phyloP scores from a whole-genome alignment of 92 coral and sea anemone genomes.

The Heteractis magnifica region DNA sequence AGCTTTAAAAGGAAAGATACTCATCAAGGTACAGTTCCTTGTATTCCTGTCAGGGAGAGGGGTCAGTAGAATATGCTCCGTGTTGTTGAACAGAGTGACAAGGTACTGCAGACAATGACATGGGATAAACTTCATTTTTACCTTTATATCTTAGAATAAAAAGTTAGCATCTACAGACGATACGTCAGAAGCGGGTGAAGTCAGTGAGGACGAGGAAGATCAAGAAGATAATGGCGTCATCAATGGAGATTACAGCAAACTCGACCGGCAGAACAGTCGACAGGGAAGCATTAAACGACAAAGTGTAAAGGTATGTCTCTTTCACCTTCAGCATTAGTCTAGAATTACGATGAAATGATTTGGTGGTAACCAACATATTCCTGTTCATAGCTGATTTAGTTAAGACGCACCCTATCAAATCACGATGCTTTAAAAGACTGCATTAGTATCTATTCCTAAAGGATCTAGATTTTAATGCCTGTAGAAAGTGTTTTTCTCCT shows the following conservation, averaged over 20 bases:
- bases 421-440: too few relatives aligned
- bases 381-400: too few relatives aligned
- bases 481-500: not conserved
- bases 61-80: not conserved
- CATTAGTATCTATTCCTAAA: too few relatives aligned
- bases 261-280: constrained; percentile 67
- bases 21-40: constrained; percentile 66
- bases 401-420: too few relatives aligned
- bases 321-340: not conserved
- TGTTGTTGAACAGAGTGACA: not conserved
- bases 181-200: constrained; percentile 79
- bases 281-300: constrained; percentile 78
- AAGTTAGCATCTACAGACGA: constrained; percentile 72
- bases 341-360: too few relatives aligned
- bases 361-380: too few relatives aligned
- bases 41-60: too few relatives aligned
- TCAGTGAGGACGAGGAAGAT: constrained; percentile 92
- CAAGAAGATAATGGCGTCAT: constrained; percentile 57
- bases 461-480: not conserved
- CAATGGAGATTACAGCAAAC: constrained; percentile 70
- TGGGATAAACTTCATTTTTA: not conserved
- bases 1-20: constrained; percentile 73
- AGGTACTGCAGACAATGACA: too few relatives aligned
- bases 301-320: constrained; percentile 56
- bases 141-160: constrained; percentile 64